Conservation (phyloP, 2,113 vertebrate species). For the Orycteropus afer region DNA sequence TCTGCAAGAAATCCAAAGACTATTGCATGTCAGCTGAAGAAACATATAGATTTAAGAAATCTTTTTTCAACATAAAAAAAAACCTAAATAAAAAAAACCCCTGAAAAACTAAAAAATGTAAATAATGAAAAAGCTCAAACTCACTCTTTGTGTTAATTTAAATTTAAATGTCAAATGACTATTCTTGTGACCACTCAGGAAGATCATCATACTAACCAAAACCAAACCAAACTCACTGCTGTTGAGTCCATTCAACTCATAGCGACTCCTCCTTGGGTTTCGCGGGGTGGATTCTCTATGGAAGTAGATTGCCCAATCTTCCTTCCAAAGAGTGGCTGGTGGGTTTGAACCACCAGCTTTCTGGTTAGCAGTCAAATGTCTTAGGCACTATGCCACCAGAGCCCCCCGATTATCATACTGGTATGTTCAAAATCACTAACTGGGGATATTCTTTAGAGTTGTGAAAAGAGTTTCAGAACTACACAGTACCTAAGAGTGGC, state of each 20-base stretch:
- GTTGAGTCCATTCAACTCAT: too few relatives aligned
- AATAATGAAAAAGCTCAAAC: neutral
- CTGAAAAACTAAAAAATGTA: too few relatives aligned
- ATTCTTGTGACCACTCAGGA: neutral
- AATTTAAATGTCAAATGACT: neutral
- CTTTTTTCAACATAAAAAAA: conserved; percentile 37
- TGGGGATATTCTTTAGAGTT: neutral
- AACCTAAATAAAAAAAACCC: too few relatives aligned
- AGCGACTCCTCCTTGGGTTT: too few relatives aligned
- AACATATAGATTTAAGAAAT: neutral
- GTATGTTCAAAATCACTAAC: neutral
- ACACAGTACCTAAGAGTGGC: neutral
- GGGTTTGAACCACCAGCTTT: too few relatives aligned
- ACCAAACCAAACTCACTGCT: too few relatives aligned
- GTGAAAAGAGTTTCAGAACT: neutral
- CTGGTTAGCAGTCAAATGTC: too few relatives aligned
- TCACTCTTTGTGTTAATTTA: neutral
- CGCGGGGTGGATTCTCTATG: too few relatives aligned
- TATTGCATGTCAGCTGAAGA: neutral
- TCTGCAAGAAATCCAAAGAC: conserved; percentile 23
- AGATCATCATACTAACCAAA: neutral
- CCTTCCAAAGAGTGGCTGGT: too few relatives aligned
- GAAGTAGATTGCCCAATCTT: too few relatives aligned
- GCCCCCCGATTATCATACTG: neutral
- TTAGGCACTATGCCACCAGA: too few relatives aligned